A percentile compares a stretch with the other conserved stretches of the same genome.
Conservation (phyloP, 2,888 invertebrate species). For the Drosophila nr. perissopoda region DNA sequence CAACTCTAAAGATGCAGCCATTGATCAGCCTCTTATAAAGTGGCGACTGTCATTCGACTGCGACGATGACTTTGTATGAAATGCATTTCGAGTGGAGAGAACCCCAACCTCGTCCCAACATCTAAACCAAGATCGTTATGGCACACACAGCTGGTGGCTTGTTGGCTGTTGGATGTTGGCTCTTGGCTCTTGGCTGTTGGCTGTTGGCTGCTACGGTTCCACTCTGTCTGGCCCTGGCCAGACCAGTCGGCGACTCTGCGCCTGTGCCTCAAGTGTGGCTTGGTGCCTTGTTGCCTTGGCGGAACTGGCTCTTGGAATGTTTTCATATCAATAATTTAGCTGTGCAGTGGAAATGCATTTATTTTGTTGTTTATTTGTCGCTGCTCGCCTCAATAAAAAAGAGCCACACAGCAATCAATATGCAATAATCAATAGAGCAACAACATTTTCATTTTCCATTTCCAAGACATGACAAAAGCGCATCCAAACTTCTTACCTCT, state of each 20-base stretch:
- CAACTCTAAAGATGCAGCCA: constrained; percentile 66
- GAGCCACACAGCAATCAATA: constrained; percentile 76
- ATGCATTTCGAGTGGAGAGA: constrained; percentile 67
- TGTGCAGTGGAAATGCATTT: constrained; percentile 51
- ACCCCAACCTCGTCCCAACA: constrained; percentile 36
- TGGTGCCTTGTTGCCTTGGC: not conserved
- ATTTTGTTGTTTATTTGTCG: constrained; percentile 65
- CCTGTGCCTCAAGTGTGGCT: constrained; percentile 27
- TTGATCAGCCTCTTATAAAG: constrained; percentile 80
- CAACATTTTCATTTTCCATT: constrained; percentile 75
- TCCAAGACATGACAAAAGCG: constrained; percentile 74
- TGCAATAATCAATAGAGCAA: constrained; percentile 80
- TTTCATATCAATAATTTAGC: constrained; percentile 62
- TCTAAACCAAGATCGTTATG: constrained; percentile 33
- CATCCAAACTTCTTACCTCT: constrained; percentile 75
- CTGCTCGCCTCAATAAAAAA: constrained; percentile 75
- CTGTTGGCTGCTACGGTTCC: constrained; percentile 75
- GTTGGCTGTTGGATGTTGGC: not conserved
- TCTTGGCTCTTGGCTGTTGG: constrained; percentile 48
- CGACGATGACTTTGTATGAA: constrained; percentile 78
- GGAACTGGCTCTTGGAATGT: constrained; percentile 61
- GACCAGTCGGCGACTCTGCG: constrained; percentile 75
- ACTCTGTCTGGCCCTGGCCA: constrained; percentile 75
- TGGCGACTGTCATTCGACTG: constrained; percentile 76
- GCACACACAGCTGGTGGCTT: constrained; percentile 68